Evolutionary conservation across 2,113 vertebrate species (phyloP).

Genomic region (Leptosomus discolor): DNA sequence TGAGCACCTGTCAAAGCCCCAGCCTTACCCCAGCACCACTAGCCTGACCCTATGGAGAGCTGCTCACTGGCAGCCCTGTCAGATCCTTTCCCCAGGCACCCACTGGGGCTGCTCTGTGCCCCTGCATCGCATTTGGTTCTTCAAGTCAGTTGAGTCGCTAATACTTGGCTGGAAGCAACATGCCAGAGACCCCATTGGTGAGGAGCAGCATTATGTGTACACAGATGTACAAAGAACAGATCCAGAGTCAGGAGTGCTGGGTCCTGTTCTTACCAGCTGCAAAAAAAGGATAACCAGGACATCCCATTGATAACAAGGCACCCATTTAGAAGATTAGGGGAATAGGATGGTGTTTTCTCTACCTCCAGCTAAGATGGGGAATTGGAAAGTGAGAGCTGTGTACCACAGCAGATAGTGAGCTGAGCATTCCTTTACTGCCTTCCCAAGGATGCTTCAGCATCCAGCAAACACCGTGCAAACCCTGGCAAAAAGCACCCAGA

Average conservation of each 20-base stretch:
- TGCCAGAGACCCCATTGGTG: fast-evolving
- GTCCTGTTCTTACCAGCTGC: not conserved
- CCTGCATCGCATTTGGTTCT: not conserved
- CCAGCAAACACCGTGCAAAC: not conserved
- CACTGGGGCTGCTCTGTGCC: fast-evolving
- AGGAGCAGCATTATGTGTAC: fast-evolving
- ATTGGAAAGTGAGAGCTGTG: not conserved
- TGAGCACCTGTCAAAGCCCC: fast-evolving
- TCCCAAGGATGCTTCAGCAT: not conserved
- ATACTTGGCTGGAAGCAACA: not conserved
- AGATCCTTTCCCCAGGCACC: not conserved
- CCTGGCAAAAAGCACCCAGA: not conserved
- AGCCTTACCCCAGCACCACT: not conserved
- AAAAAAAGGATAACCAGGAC: not conserved
- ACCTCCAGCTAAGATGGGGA: not conserved
- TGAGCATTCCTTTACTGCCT: not conserved
- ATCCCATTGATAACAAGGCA: not conserved
- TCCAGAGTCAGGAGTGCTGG: too few relatives aligned
- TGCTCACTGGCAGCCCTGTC: not conserved
- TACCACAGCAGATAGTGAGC: not conserved
- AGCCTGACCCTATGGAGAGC: not conserved
- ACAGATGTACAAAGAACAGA: fast-evolving
- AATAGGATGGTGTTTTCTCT: not conserved
- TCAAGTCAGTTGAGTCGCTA: not conserved
- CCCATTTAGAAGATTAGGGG: not conserved